Evolutionary conservation across 2,113 vertebrate species (phyloP).

Genomic region (Conger conger): DNA sequence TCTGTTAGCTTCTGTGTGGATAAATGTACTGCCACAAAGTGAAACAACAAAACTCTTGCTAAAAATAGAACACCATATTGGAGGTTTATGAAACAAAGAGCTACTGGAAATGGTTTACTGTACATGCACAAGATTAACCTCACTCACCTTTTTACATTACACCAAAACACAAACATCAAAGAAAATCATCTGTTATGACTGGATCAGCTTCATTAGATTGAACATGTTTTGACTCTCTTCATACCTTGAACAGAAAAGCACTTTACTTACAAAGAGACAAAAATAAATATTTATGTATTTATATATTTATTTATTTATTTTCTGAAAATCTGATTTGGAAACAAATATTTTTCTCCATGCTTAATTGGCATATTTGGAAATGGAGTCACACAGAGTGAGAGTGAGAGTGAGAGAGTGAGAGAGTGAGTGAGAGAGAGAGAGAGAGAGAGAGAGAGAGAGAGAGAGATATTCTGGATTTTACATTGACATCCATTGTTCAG

Average conservation of each 20-base stretch:
- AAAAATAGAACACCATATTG: slow-evolving; percentile 16
- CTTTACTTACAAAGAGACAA: background rate
- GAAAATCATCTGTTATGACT: background rate
- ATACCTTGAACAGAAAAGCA: background rate
- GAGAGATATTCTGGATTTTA: too few species aligned
- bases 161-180: background rate
- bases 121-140: background rate
- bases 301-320: too few species aligned
- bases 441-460: too few species aligned
- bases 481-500: too few species aligned
- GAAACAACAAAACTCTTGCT: slow-evolving; percentile 8
- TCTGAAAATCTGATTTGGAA: background rate
- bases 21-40: slow-evolving; percentile 7
- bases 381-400: background rate
- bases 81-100: slow-evolving; percentile 9
- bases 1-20: slow-evolving; percentile 20
- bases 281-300: too few species aligned
- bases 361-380: background rate
- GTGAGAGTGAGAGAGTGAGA: too few species aligned
- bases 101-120: slow-evolving; percentile 17
- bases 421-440: too few species aligned
- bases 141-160: background rate
- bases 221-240: background rate
- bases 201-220: background rate
- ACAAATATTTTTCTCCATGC: background rate